phyloP scores from a whole-genome alignment of 1,140 invertebrate genomes.

The Lethrus apterus region DNA sequence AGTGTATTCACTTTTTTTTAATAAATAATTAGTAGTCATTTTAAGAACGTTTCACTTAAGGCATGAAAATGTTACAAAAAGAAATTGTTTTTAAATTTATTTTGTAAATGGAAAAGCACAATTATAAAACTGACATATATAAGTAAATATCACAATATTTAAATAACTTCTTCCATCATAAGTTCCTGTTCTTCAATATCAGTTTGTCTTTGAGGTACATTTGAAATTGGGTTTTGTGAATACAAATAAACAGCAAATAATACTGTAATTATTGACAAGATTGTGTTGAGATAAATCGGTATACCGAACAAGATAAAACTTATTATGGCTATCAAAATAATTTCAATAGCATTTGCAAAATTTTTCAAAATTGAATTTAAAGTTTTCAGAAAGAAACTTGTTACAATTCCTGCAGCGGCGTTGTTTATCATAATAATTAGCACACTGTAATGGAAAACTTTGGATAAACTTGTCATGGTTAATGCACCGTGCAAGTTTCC shows the following conservation, averaged over 20 bases:
- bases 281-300: constrained; percentile 74
- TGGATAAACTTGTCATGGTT: constrained; percentile 46
- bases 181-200: constrained; percentile 6
- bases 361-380: constrained; percentile 95
- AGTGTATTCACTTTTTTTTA: too few relatives aligned
- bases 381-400: constrained; percentile 87
- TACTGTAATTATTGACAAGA: constrained; percentile 76
- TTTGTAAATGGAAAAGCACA: too few relatives aligned
- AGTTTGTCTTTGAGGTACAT: constrained; percentile 4
- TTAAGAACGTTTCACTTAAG: too few relatives aligned
- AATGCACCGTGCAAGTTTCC: constrained; percentile 57
- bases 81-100: too few relatives aligned
- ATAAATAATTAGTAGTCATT: too few relatives aligned
- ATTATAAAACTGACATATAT: too few relatives aligned
- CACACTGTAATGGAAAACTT: constrained; percentile 60
- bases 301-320: constrained; percentile 86
- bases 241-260: constrained; percentile 79
- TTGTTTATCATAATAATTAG: constrained; percentile 83
- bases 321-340: constrained; percentile 84
- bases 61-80: too few relatives aligned
- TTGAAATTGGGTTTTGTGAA: constrained; percentile 76
- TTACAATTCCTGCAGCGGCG: constrained; percentile 85
- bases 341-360: constrained; percentile 89
- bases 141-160: too few relatives aligned
- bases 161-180: constrained; percentile 17